A percentile compares a stretch with the other conserved stretches of the same genome.
Evolutionary conservation across 92 coral and sea anemone species (phyloP).

Genomic region (Zoanthus solanderi): DNA sequence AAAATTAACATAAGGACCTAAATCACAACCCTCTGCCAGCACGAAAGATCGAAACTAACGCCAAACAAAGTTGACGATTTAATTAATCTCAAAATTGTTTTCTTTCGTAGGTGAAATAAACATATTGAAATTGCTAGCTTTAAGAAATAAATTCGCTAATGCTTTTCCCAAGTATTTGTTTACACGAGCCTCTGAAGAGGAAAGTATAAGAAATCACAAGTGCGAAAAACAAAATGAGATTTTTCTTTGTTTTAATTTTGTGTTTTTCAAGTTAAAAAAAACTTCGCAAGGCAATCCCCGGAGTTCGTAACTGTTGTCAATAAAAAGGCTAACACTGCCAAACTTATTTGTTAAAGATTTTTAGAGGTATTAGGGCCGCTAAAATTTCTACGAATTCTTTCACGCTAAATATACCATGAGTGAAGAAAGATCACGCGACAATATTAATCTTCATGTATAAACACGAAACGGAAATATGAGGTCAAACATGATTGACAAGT

Average conservation of each 20-base stretch:
- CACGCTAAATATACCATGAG: slow-evolving; percentile 43
- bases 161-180: neutral
- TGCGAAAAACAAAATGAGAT: neutral
- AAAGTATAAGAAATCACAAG: neutral
- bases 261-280: neutral
- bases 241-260: slow-evolving; percentile 10
- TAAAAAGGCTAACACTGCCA: neutral
- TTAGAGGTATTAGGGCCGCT: slow-evolving; percentile 39
- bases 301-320: neutral
- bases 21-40: neutral
- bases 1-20: neutral
- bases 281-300: neutral
- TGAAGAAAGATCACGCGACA: slow-evolving; percentile 48
- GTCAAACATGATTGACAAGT: slow-evolving; percentile 7
- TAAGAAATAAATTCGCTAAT: neutral
- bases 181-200: neutral
- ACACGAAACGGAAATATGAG: slow-evolving; percentile 1
- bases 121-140: slow-evolving; percentile 18
- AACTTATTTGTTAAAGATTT: neutral
- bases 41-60: slow-evolving; percentile 8
- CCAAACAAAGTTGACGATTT: neutral
- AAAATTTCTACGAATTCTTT: slow-evolving; percentile 28
- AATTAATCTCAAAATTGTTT: slow-evolving; percentile 10
- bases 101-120: slow-evolving; percentile 4
- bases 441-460: neutral